Conservation (phyloP, 1,140 invertebrate species). For the Ladona fulva region DNA sequence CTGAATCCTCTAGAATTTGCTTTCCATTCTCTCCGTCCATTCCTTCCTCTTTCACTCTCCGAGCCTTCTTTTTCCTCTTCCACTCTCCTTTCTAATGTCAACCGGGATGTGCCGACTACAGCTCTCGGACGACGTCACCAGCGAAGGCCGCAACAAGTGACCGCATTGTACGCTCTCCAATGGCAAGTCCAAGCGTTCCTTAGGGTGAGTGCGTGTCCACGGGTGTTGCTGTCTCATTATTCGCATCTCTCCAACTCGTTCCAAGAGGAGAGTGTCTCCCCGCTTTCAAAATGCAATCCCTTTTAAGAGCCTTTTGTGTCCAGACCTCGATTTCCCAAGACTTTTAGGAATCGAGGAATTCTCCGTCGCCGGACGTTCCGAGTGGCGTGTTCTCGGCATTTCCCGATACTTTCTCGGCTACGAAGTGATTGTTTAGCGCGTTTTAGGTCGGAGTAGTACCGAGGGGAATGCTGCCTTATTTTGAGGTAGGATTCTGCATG, state of each 20-base stretch:
- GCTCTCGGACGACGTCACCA: not conserved
- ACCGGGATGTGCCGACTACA: too few relatives aligned
- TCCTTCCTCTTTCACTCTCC: not conserved
- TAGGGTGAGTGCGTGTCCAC: not conserved
- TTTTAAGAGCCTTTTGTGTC: not conserved
- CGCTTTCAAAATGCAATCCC: not conserved
- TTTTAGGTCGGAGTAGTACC: too few relatives aligned
- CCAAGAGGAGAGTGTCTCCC: not conserved
- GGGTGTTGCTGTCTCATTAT: constrained; percentile 8
- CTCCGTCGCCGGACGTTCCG: not conserved
- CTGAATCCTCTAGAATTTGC: too few relatives aligned
- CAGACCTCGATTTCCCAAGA: not conserved
- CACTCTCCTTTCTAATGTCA: not conserved
- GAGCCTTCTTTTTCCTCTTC: not conserved
- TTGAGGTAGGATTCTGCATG: too few relatives aligned
- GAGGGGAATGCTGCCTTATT: too few relatives aligned
- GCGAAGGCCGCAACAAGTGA: not conserved
- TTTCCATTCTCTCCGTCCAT: not conserved
- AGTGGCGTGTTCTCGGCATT: not conserved
- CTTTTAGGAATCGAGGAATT: not conserved
- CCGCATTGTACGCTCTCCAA: not conserved
- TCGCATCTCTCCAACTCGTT: not conserved
- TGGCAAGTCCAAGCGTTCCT: too few relatives aligned
- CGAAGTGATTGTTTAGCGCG: too few relatives aligned
- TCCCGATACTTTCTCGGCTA: not conserved